Evolutionary conservation across 2,797 vertebrate genomes (phyloP).

Genomic region (Chrosomus eos): DNA sequence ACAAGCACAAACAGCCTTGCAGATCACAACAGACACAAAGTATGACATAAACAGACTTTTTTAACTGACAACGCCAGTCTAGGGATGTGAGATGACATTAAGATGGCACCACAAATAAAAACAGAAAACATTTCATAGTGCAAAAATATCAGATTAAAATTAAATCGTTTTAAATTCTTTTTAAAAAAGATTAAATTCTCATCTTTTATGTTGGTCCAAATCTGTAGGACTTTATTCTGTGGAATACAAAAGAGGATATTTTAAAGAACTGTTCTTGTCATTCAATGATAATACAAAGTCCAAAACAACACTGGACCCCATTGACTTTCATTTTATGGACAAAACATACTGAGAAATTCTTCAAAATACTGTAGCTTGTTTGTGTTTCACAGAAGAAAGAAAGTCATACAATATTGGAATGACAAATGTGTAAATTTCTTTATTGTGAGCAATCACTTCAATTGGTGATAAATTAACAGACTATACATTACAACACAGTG

Average conservation of each 20-base stretch:
- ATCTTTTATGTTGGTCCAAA: neutral
- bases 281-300: neutral
- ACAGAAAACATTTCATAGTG: neutral
- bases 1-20: constrained; percentile 26
- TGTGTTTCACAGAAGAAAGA: neutral
- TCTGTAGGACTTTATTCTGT: neutral
- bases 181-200: too few relatives aligned
- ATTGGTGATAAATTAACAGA: neutral
- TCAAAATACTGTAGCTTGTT: neutral
- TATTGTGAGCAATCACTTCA: neutral
- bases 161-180: neutral
- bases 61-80: neutral
- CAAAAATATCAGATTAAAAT: neutral
- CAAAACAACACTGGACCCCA: neutral
- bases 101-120: neutral
- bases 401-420: neutral
- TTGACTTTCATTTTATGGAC: neutral
- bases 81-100: neutral
- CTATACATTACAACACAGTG: neutral
- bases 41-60: constrained; percentile 28
- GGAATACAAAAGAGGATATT: neutral
- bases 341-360: neutral
- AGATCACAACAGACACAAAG: neutral
- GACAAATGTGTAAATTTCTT: neutral
- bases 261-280: neutral